These are phyloP conservation scores for Tachina lurida DNA, from an alignment of 2,888 invertebrate species.

Conservation along the genomic window DNA sequence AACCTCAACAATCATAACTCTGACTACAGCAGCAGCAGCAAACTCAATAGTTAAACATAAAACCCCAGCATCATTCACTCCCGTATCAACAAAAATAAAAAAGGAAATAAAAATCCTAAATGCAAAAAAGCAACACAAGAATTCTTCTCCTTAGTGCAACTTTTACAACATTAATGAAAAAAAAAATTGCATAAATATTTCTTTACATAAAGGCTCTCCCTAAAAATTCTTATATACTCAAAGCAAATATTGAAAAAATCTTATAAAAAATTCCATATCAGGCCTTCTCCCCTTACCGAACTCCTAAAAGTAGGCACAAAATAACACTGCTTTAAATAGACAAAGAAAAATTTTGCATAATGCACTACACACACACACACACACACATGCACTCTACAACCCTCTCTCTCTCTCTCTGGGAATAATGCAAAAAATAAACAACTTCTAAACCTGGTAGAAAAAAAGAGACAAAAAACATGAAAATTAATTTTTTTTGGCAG, in stretches of 20 bases:
- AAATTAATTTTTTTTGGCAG: conserved; percentile 69
- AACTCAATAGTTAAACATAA: not conserved
- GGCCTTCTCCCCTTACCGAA: conserved; percentile 7
- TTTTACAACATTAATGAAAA: conserved; percentile 11
- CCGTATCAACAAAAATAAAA: not conserved
- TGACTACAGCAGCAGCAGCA: conserved; percentile 12
- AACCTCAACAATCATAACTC: conserved; percentile 46
- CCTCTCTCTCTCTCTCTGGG: conserved; percentile 41
- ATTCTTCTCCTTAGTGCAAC: conserved; percentile 38
- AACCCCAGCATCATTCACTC: conserved; percentile 15
- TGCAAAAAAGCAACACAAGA: conserved; percentile 71
- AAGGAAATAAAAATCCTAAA: conserved; percentile 35
- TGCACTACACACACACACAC: conserved; percentile 1
- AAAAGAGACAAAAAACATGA: conserved; percentile 76
- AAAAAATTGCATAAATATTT: conserved; percentile 6
- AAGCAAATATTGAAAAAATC: not conserved
- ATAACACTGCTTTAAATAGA: conserved; percentile 32
- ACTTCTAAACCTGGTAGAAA: conserved; percentile 68
- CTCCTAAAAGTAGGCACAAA: conserved; percentile 63
- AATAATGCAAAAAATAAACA: conserved; percentile 21
- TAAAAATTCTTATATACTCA: conserved; percentile 29
- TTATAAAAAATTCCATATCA: not conserved
- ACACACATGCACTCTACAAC: not conserved
- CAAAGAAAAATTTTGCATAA: conserved; percentile 16
- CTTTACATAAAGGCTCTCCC: conserved; percentile 54